Evolutionary conservation across 2,113 vertebrate species (phyloP).

Genomic region (Loxodonta africana): DNA sequence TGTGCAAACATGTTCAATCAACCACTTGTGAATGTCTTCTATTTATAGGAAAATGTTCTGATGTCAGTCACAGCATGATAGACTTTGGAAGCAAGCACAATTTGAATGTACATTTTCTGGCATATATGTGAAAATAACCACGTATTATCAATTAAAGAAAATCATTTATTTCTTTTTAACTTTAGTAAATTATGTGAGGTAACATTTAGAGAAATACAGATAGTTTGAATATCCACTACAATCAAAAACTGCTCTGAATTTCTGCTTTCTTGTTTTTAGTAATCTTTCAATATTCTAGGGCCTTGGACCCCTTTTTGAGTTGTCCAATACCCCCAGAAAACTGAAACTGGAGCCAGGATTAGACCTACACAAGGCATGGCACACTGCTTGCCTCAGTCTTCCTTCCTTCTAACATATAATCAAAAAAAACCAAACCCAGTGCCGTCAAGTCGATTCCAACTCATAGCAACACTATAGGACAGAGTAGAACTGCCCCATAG

Average conservation of each 20-base stretch:
- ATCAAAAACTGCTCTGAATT: not conserved
- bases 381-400: fast-evolving
- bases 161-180: not conserved
- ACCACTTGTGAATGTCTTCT: not conserved
- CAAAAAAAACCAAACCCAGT: no score
- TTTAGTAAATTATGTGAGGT: not conserved
- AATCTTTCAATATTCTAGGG: not conserved
- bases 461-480: no score
- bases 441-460: no score
- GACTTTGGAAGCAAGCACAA: not conserved
- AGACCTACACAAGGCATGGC: fast-evolving
- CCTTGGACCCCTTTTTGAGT: not conserved
- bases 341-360: no score
- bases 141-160: not conserved
- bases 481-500: no score
- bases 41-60: not conserved
- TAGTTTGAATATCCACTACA: not conserved
- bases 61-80: not conserved
- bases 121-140: not conserved
- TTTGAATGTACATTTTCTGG: not conserved
- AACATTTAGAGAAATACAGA: not conserved
- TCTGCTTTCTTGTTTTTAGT: not conserved
- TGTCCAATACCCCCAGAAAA: not conserved
- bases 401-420: no score
- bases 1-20: not conserved